Conservation (phyloP, 2,113 vertebrate genomes). For the Petrocephalus microphthalmus region DNA sequence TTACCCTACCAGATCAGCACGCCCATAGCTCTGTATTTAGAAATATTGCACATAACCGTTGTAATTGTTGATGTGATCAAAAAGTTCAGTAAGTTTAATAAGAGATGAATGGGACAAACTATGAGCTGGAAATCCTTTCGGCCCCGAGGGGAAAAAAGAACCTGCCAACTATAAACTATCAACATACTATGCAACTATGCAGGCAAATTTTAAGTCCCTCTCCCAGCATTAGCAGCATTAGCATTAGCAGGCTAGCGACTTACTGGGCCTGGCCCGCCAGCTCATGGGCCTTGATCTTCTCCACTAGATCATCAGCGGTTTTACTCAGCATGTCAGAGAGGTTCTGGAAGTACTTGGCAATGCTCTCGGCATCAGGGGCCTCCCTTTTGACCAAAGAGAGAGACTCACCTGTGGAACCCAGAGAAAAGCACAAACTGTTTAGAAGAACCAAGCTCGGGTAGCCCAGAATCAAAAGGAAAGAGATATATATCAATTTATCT, state of each 20-base stretch:
- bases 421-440: background rate
- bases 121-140: background rate
- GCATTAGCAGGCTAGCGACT: constrained; percentile 27
- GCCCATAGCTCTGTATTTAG: background rate
- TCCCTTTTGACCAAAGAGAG: constrained; percentile 31
- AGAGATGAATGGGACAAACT: background rate
- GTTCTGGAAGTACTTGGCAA: constrained; percentile 40
- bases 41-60: background rate
- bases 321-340: constrained; percentile 39
- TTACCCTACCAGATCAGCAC: background rate
- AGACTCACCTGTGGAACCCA: constrained; percentile 37
- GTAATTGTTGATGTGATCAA: background rate
- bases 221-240: background rate
- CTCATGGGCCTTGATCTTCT: constrained; percentile 30
- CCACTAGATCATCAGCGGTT: constrained; percentile 26
- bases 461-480: background rate
- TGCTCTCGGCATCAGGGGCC: constrained; percentile 1
- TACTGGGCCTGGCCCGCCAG: constrained; percentile 45
- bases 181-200: too few species aligned
- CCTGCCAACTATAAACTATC: too few species aligned
- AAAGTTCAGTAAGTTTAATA: background rate
- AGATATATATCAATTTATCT: background rate
- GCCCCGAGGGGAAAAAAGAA: background rate
- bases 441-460: background rate
- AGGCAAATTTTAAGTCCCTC: background rate